These are phyloP conservation scores for Acropora tenuis DNA, from an alignment of 64 coral and sea anemone species.

Conservation along the genomic window DNA sequence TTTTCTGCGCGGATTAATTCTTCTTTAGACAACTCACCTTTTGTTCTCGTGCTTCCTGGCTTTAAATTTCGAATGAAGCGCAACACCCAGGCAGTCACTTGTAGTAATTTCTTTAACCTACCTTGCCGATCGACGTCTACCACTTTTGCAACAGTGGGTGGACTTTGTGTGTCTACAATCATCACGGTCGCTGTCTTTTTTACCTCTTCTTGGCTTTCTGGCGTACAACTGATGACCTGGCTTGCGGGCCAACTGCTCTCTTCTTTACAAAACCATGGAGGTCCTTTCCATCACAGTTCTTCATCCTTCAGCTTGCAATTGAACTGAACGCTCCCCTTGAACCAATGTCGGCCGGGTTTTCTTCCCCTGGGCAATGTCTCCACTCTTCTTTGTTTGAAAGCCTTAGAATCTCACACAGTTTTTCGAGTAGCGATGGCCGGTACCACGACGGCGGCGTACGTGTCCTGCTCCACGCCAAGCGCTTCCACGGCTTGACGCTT, in stretches of 20 bases:
- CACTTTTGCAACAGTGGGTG: neutral
- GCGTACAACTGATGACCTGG: neutral
- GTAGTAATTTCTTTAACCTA: constrained; percentile 6
- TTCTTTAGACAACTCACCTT: constrained; percentile 27
- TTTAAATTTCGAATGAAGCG: neutral
- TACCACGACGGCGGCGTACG: too few species aligned
- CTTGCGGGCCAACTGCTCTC: neutral
- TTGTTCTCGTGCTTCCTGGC: neutral
- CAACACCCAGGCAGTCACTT: constrained; percentile 36
- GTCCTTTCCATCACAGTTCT: constrained; percentile 16
- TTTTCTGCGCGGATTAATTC: too few species aligned
- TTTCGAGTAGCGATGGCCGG: constrained; percentile 12
- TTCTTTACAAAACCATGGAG: neutral
- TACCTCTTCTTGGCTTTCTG: constrained; percentile 41
- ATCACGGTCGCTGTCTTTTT: constrained; percentile 10
- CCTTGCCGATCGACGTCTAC: constrained; percentile 20
- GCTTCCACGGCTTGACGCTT: too few species aligned
- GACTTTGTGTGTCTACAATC: neutral
- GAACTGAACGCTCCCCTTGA: neutral
- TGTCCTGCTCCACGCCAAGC: too few species aligned
- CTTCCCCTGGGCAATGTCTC: constrained; percentile 22
- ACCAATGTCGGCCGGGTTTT: constrained; percentile 26
- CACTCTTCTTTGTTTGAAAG: neutral
- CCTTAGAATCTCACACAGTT: constrained; percentile 12
- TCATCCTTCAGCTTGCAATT: neutral